Evolutionary conservation across 2,797 vertebrate genomes (phyloP), one percentile per base, ranked within the genome.

Genomic region (Sphaeramia orbicularis): DNA sequence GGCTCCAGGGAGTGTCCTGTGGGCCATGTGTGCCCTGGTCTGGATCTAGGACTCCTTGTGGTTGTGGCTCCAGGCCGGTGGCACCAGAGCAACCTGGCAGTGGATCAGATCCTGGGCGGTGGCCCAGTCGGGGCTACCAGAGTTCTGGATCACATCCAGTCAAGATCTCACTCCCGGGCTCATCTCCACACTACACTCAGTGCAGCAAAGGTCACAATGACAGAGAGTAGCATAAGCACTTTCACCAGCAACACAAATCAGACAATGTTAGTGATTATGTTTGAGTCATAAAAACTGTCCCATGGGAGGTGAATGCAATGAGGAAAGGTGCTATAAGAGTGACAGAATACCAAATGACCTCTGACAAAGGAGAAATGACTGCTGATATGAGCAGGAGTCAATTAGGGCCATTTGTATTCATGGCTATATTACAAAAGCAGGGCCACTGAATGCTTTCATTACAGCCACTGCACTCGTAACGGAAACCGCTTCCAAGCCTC

Each of bases 321-420:
- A 76, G 52, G 59, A 60, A 65, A 65, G 52, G 76, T 60, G 62
- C 70, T 70, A 76, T 45, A 45, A 61, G 80, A 85, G 70, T 8
- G n/a, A 80, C 32, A 35, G 58, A 42, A 71, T 63, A 57, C 61
- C 54, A 68, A 83, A 84, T 74, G 73, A 87, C 85, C 83, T 81
- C 79, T 80, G 79, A 67, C 81, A 86, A 47, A 45, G 57, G 62
- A 76, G 77, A 81, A 79, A 79, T 74, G 57, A 85, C 67, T 41
- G 73, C 70, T 77, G n/a, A n/a, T n/a, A n/a, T n/a, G n/a, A n/a
- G n/a, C n/a, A n/a, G n/a, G n/a, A 78, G 63, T 48, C 54, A 85
- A 85, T 90, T 72, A 86, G 30, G 48, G 57, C 60, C 75, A 84
- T 89, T 90, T 83, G 70, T 86, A 83, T 84, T 84, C 80, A 76